Evolutionary conservation across 2,888 invertebrate species (phyloP), one percentile per base, ranked within the genome.

Genomic region (Anthoptus insignis): DNA sequence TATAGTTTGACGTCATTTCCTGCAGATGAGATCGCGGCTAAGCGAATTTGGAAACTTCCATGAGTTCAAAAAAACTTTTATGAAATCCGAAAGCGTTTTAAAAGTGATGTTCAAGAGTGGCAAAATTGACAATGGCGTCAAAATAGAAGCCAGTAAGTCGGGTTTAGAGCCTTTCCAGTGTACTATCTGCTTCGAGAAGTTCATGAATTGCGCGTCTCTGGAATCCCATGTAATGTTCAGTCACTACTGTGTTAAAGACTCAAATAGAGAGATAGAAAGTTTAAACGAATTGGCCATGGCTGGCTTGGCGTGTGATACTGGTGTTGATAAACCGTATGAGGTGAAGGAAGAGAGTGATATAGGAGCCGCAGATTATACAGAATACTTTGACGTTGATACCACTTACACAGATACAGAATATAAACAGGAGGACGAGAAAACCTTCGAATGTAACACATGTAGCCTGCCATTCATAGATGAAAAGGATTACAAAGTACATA

Each of bases 41-140:
- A 45, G 19, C 45, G 19, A 21, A 45, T 21, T 21, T 21, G 11
- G 1, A 16, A 45, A 19, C 45, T 21, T 19, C 19, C 45, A 9
- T 42, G 80, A 81, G 21, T 91, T 92, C 59, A 89, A 85, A 75
- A 81, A 81, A n/a, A 84, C 82, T 2, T 91, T 88, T 66, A 66
- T 84, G 2, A 79, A 86, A 27, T 85, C 88, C 0, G 87, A 92
- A 34, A 71, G 73, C 0, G 74, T 83, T 66, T 72, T 92, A 70
- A 80, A 76, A 49, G 81, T 81, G 22, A 69, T 83, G 24, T 78
- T 79, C 21, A 70, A 70, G 4, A 73, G 67, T 22, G 67, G 68
- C 19, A 39, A 45, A 22, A 5, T 29, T 49, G 11, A 49, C 58
- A 32, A 39, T 67, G 58, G 66, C 65, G 45, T 54, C 47, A 61